phyloP scores from a whole-genome alignment of 2,888 invertebrate species.

The Microplitis manilae region DNA sequence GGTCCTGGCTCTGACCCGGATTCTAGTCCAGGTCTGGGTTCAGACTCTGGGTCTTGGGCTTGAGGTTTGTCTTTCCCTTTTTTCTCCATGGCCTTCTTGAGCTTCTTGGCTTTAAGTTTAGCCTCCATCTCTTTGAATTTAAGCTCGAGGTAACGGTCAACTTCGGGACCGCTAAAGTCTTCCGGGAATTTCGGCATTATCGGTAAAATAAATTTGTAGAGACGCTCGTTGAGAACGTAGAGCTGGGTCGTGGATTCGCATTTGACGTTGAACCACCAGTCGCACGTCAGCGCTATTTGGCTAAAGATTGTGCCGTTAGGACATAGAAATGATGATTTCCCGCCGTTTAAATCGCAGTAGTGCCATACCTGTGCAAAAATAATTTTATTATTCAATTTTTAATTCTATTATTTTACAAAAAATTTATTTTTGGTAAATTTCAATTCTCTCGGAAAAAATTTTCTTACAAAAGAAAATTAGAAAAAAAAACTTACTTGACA shows the following conservation, averaged over 20 bases:
- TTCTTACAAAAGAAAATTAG: no score
- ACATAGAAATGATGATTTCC: conserved; percentile 90
- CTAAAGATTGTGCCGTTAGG: conserved; percentile 94
- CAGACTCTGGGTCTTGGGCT: conserved; percentile 35
- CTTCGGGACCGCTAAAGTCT: conserved; percentile 90
- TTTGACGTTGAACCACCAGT: conserved; percentile 95
- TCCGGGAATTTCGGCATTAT: conserved; percentile 91
- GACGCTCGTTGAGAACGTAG: conserved; percentile 89
- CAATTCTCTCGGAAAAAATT: background rate
- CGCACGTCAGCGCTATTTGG: conserved; percentile 89
- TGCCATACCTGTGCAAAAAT: conserved; percentile 84
- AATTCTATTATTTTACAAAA: background rate
- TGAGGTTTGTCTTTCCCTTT: conserved; percentile 60
- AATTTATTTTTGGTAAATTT: no score
- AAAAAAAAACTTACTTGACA: conserved; percentile 79
- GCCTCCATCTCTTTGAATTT: conserved; percentile 92
- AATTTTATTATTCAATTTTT: conserved; percentile 26
- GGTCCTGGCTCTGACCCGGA: background rate
- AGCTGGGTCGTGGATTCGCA: conserved; percentile 87
- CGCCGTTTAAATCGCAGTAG: conserved; percentile 91
- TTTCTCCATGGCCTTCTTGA: conserved; percentile 63
- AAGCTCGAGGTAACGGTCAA: conserved; percentile 87
- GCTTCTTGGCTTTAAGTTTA: conserved; percentile 80
- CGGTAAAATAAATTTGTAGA: conserved; percentile 90
- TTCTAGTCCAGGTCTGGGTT: background rate